Conservation (phyloP, 2,888 invertebrate species). For the Caenorhabditis becei region DNA sequence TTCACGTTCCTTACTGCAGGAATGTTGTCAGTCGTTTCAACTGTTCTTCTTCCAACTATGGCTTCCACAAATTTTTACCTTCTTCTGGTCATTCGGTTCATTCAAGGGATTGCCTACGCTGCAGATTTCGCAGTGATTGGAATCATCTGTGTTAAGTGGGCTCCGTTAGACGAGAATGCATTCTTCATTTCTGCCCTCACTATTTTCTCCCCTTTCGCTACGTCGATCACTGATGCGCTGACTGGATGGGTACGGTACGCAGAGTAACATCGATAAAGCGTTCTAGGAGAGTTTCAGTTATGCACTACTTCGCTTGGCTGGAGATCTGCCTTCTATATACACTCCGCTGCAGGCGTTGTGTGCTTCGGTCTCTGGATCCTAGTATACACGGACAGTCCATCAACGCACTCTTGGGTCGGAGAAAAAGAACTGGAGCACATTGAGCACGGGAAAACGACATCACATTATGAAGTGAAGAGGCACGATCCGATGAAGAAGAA, state of each 20-base stretch:
- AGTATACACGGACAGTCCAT: conserved; percentile 35
- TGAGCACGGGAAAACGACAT: conserved; percentile 15
- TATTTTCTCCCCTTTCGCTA: conserved; percentile 34
- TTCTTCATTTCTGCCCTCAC: conserved; percentile 43
- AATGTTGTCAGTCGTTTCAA: conserved; percentile 19
- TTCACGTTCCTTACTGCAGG: conserved; percentile 40
- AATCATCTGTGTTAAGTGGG: conserved; percentile 45
- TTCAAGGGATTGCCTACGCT: conserved; percentile 45
- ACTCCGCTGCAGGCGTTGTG: conserved; percentile 23
- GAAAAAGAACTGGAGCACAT: conserved; percentile 32
- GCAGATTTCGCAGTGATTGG: conserved; percentile 53
- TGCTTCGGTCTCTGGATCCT: conserved; percentile 33
- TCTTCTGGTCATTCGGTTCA: conserved; percentile 21
- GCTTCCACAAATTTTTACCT: conserved; percentile 21
- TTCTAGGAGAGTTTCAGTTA: conserved; percentile 1
- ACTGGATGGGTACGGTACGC: conserved; percentile 17
- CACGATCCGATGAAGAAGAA: too few relatives aligned
- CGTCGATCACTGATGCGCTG: conserved; percentile 18
- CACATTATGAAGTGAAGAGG: conserved; percentile 28
- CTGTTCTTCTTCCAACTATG: conserved; percentile 17
- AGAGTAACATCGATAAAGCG: too few relatives aligned
- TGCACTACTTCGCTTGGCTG: conserved; percentile 44
- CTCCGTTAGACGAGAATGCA: conserved; percentile 38
- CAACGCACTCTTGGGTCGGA: conserved; percentile 23
- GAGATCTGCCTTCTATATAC: conserved; percentile 37